phyloP scores from a whole-genome alignment of 2,888 invertebrate genomes.

The Limnephilus marmoratus region DNA sequence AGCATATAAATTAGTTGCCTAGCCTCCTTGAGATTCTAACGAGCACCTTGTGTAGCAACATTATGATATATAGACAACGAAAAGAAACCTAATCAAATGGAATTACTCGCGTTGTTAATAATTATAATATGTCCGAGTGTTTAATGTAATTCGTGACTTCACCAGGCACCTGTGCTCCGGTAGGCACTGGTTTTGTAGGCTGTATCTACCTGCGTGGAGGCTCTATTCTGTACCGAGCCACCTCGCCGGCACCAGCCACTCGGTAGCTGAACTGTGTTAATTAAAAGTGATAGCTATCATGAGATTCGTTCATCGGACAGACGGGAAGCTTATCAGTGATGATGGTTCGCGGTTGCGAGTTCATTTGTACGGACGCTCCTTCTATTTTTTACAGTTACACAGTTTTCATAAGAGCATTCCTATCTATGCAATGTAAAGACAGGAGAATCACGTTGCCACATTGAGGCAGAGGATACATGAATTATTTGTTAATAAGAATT shows the following conservation, averaged over 20 bases:
- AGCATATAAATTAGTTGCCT: conserved; percentile 31
- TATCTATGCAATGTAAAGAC: too few species aligned
- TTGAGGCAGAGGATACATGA: too few species aligned
- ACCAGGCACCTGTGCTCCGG: conserved; percentile 60
- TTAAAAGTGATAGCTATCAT: conserved; percentile 64
- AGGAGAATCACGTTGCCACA: too few species aligned
- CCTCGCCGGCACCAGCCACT: neutral
- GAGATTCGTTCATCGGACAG: conserved; percentile 40
- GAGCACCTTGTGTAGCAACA: conserved; percentile 49
- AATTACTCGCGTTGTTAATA: conserved; percentile 60
- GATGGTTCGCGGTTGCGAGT: neutral
- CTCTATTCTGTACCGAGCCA: neutral
- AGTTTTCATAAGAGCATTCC: too few species aligned
- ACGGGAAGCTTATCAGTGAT: neutral
- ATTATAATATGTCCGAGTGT: conserved; percentile 63
- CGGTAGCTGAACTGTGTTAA: conserved; percentile 61
- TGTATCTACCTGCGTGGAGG: neutral
- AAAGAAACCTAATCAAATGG: conserved; percentile 60
- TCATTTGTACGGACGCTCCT: neutral
- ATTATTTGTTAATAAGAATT: too few species aligned
- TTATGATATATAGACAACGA: conserved; percentile 56
- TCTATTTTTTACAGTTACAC: neutral
- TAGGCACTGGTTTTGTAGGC: conserved; percentile 8
- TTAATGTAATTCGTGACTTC: conserved; percentile 64
- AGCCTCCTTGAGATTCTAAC: conserved; percentile 41